Evolutionary conservation across 37 sponge, comb jelly and placozoan species (phyloP).

Genomic region (Ianthella basta): DNA sequence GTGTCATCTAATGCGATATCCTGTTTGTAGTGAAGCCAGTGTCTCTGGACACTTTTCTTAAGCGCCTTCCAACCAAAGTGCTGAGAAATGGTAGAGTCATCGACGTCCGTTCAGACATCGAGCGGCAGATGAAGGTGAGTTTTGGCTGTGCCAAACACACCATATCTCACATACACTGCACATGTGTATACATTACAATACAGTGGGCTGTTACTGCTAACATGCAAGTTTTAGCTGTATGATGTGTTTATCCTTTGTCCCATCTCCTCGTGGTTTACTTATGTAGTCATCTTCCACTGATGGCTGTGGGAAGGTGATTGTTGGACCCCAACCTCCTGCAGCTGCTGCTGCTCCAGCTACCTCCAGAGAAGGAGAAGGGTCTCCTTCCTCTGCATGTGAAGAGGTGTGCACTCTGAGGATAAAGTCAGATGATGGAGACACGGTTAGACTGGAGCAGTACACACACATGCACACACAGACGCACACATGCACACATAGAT

Average conservation of each 20-base stretch:
- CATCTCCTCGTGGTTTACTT: constrained; percentile 2
- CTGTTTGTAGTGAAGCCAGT: constrained; percentile 26
- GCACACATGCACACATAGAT: too few relatives aligned
- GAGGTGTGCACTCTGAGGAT: constrained; percentile 71
- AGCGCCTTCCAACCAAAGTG: constrained; percentile 75
- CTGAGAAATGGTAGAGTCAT: constrained; percentile 82
- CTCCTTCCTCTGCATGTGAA: constrained; percentile 35
- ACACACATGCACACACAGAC: too few relatives aligned
- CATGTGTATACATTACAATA: neutral
- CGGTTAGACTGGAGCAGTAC: too few relatives aligned
- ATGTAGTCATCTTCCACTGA: neutral
- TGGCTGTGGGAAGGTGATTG: too few relatives aligned
- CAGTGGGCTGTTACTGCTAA: neutral
- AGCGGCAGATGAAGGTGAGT: constrained; percentile 49
- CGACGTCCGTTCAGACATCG: constrained; percentile 81
- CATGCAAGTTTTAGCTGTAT: neutral
- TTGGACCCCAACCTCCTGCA: too few relatives aligned
- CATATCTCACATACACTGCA: neutral
- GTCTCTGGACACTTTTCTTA: constrained; percentile 75
- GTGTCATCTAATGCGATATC: too few relatives aligned
- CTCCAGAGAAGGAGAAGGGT: too few relatives aligned
- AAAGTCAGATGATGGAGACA: constrained; percentile 65
- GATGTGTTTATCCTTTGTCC: too few relatives aligned
- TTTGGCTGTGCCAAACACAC: neutral
- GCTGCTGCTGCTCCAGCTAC: too few relatives aligned